Base-by-base conservation (phyloP, 2,113 vertebrate species). In the Ifrita kowaldi region DNA sequence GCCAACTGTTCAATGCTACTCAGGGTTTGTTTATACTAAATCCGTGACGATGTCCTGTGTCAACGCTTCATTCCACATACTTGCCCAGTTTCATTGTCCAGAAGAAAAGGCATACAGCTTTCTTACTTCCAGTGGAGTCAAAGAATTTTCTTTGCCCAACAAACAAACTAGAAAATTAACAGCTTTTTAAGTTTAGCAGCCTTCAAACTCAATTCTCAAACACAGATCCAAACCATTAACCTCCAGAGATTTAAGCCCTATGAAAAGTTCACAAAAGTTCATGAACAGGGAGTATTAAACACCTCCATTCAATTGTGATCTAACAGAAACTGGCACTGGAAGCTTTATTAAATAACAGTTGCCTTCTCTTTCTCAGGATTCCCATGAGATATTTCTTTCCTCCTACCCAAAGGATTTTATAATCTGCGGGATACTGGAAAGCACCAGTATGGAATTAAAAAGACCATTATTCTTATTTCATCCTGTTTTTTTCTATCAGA, bases 281-380 rank as follows among this genome's bases (percentile, higher is more conserved):
- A 93, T 56, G 91, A 96, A 90, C 87, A 67, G n/a, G 13, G 90
- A 95, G 81, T 80, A 96, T 96, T 96, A 96, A 95, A 65, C 74
- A 86, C 67, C 63, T 85, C 78, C 64, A 87, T 87, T 83, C 93
- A 93, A 39, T 91, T 87, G 81, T 95, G 94, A 94, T 93, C 82
- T 96, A 96, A 95, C 93, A 87, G 23, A 93, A 70, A 33, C 82
- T 95, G 94, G 87, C 93, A 94, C 46, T 20, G 55, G 71, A 76
- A 85, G 89, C 84, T 96, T 91, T 97, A 87, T 93, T 92, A 94
- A 95, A 94, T 80, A 84, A 84, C 65, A 65, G 83, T 77, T 65
- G 81, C 89, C 67, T 93, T 96, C 49, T 84, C 96, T 96, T 91
- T 83, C 86, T 74, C 78, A 82, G 46, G 60, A 91, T 91, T 96